Base-by-base conservation (phyloP, 1,140 invertebrate species). In the Chymomyza costata region DNA sequence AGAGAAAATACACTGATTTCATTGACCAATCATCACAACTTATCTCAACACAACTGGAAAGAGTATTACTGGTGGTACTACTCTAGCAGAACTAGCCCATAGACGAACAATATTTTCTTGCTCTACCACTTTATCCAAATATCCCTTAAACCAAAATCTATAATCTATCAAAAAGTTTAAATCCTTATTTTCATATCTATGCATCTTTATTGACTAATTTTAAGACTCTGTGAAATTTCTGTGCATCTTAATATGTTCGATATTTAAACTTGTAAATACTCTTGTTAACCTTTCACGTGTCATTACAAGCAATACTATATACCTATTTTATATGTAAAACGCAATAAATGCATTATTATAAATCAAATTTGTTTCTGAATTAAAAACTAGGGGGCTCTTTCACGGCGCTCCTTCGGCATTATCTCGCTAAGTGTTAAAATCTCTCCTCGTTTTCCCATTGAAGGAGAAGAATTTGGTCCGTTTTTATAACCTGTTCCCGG, bases 281-380 rank as follows among this genome's bases (percentile, higher is more conserved):
- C 14, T 28, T 34, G 18, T 16, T 16, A 40, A 28, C 34, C 28
- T 25, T 30, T 59, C 41, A 61, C 63, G 71, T 76, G 57, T 76
- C 56, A 65, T 64, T 25, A 25, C 21, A 25, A 5, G 21, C 49
- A n/a, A n/a, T 51, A 40, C 50, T 54, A 34, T 55, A 31, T 52
- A 28, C 25, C 10, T 54, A 65, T 65, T 54, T 41, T 57, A 71
- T 55, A 39, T 65, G 58, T 71, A 55, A 47, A 80, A 73, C 52
- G 73, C 73, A 80, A 81, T 68, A 78, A 80, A 80, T 81, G 73
- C 73, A 80, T 81, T 65, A 45, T 50, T 64, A 53, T 40, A 76
- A 78, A 68, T 59, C 30, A 46, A 32, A 11, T 15, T 21, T 14
- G 17, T 17, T 13, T 7, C 2, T 16, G 8, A 1, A n/a, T n/a